These are phyloP conservation scores for Chromis chromis DNA, from an alignment of 2,797 vertebrate genomes.

Conservation along the genomic window DNA sequence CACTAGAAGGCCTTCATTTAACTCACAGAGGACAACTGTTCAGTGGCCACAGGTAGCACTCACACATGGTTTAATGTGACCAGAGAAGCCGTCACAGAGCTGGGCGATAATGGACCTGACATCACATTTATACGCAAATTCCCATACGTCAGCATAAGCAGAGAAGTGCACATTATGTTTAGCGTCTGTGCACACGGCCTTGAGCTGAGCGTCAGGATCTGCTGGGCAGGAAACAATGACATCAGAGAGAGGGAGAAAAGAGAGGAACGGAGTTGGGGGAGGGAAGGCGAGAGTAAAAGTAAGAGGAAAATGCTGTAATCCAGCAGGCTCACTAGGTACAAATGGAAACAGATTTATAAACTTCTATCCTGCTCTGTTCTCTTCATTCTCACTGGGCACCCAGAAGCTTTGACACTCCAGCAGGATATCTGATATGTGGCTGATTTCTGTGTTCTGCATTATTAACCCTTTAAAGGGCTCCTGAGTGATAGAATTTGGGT, in stretches of 20 bases:
- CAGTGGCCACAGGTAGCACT: neutral
- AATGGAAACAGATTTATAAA: conserved; percentile 74
- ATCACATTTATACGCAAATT: conserved; percentile 44
- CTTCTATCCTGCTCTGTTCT: conserved; percentile 30
- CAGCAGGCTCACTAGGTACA: conserved; percentile 86
- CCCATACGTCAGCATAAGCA: conserved; percentile 32
- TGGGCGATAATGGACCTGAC: conserved; percentile 16
- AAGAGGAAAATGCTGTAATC: conserved; percentile 70
- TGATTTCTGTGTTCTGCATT: conserved; percentile 12
- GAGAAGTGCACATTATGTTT: conserved; percentile 33
- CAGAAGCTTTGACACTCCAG: conserved; percentile 22
- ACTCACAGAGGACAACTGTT: neutral
- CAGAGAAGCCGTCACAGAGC: conserved; percentile 8
- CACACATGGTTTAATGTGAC: conserved; percentile 4
- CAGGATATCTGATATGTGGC: conserved; percentile 23
- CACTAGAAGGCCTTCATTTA: neutral
- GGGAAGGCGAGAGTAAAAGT: conserved; percentile 52
- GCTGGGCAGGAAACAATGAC: conserved; percentile 82
- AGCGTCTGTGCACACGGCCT: conserved; percentile 43
- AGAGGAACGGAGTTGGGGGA: conserved; percentile 50
- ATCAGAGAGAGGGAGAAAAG: conserved; percentile 60
- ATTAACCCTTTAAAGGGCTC: conserved; percentile 22
- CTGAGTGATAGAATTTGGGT: conserved; percentile 2
- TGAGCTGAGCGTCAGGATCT: conserved; percentile 67
- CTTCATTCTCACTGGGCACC: conserved; percentile 20